Base-by-base conservation (phyloP, 2,113 vertebrate genomes). In the Antigone vipio region DNA sequence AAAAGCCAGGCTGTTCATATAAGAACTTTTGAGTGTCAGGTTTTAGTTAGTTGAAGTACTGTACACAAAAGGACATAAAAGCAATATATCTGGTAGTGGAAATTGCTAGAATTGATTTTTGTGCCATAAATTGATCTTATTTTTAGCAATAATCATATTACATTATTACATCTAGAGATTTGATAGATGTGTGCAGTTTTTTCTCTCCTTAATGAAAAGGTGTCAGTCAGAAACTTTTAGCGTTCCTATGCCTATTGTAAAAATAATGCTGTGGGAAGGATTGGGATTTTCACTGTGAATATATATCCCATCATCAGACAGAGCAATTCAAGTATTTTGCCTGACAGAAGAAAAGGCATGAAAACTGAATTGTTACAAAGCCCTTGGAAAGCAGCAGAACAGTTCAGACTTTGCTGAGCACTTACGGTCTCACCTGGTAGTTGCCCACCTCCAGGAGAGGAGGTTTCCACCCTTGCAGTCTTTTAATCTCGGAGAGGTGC, bases 81-180 rank as follows among this genome's bases (percentile, higher is more conserved):
- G 89, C n/a, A 68, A 92, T 91, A 88, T 84, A 42, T 96, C 72
- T 85, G 76, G 75, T 80, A 85, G 45, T 78, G 60, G 87, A 91
- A 97, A 95, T 89, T 89, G 66, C 87, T 88, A 26, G 60, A 91
- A 96, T 93, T 86, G 75, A 83, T 92, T 95, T 92, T 94, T 92
- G 15, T 90, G 34, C 79, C 38, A 93, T 68, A 83, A 97, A 96
- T 74, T 86, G 76, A 89, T 69, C 53, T 94, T 96, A 60, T 55
- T 96, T 96, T 97, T 94, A 94, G 82, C 85, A 79, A 93, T 85
- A 95, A 93, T 91, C 66, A 34, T 93, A 89, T 89, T 95, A 59
- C 53, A 62, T 93, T 91, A 76, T 88, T 95, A 52, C 80, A 76
- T 79, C 60, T 73, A 60, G 74, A 92, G 84, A 77, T 81, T 14